Conservation (phyloP, 2,888 invertebrate genomes). For the Sesamia inferens region DNA sequence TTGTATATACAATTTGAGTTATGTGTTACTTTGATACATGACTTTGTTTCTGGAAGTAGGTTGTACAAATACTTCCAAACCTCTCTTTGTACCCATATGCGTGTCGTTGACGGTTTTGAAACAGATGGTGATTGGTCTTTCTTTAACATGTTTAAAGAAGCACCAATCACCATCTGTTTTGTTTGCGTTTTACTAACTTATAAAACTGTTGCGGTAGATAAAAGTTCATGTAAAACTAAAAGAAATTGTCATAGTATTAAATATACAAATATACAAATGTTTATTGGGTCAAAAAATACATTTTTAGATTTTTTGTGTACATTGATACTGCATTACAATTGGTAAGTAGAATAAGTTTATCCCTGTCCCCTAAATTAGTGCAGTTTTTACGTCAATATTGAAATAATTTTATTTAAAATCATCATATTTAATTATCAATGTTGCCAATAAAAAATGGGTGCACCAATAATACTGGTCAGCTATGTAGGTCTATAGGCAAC, state of each 20-base stretch:
- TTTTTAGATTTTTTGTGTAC: no score
- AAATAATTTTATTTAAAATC: not conserved
- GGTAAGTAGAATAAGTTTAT: no score
- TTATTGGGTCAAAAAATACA: no score
- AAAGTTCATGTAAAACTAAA: not conserved
- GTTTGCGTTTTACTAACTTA: no score
- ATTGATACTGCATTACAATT: no score
- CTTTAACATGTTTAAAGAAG: not conserved
- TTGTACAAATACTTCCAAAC: not conserved
- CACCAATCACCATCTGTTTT: no score
- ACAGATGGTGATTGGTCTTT: not conserved
- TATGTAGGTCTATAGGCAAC: not conserved
- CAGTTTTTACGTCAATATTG: not conserved
- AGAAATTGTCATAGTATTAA: no score
- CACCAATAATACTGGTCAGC: not conserved
- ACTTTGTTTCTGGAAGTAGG: not conserved
- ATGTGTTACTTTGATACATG: not conserved
- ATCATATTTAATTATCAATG: not conserved
- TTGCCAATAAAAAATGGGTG: not conserved
- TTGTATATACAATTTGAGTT: not conserved
- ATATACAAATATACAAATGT: no score
- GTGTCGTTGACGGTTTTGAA: not conserved
- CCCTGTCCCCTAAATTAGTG: no score
- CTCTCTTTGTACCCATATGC: not conserved
- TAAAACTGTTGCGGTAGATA: not conserved